phyloP scores from a whole-genome alignment of 1,140 invertebrate genomes.

The Asobara japonica region DNA sequence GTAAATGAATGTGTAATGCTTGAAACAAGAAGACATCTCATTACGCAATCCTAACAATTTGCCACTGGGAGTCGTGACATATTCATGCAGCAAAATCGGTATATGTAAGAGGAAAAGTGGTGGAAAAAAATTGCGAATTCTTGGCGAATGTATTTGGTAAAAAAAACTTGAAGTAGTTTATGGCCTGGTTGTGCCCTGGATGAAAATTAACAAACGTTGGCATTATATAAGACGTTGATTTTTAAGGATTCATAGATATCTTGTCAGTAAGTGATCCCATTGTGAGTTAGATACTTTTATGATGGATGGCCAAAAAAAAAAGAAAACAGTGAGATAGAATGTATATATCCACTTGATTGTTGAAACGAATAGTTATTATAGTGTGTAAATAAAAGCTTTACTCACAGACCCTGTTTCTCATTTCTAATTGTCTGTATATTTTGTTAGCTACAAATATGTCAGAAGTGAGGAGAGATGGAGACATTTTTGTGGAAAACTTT shows the following conservation, averaged over 20 bases:
- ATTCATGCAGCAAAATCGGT: no score
- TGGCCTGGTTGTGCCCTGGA: background rate
- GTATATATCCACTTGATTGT: slow-evolving; percentile 42
- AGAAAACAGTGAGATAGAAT: slow-evolving; percentile 35
- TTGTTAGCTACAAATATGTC: no score
- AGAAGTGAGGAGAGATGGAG: no score
- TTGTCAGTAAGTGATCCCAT: slow-evolving; percentile 24
- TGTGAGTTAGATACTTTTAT: slow-evolving; percentile 37
- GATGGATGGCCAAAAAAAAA: slow-evolving; percentile 37
- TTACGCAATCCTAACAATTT: no score
- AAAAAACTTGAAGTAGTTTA: background rate
- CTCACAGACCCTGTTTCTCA: slow-evolving; percentile 25
- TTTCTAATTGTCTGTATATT: no score
- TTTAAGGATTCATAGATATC: background rate
- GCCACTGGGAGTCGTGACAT: no score
- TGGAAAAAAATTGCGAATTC: no score
- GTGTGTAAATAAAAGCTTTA: slow-evolving; percentile 43
- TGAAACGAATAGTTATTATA: slow-evolving; percentile 39
- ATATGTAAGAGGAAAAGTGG: no score
- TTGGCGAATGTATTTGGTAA: no score
- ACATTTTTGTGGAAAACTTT: no score
- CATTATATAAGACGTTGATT: background rate
- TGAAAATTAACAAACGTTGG: background rate
- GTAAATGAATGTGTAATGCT: no score
- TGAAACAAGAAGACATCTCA: no score